A percentile compares a stretch with the other conserved stretches of the same genome.
Evolutionary conservation across 2,113 vertebrate genomes (phyloP).

Genomic region (Epinephelus fuscoguttatus): DNA sequence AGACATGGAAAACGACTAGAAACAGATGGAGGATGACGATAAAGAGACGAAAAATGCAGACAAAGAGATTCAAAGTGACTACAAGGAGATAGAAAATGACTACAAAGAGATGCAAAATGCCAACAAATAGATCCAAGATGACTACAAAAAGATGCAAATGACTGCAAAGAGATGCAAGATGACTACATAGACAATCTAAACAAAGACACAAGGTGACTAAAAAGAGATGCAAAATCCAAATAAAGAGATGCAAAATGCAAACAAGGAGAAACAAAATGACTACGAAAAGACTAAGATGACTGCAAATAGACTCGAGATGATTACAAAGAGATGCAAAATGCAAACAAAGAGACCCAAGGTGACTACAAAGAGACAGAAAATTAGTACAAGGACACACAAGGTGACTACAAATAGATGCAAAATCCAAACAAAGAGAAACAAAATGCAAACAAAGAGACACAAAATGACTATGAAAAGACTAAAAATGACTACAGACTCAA

Average conservation of each 20-base stretch:
- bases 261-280: no score
- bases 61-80: no score
- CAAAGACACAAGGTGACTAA: no score
- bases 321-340: no score
- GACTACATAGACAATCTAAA: no score
- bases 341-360: no score
- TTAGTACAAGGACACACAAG: neutral
- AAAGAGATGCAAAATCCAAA: no score
- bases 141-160: neutral
- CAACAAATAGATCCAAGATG: neutral
- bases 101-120: neutral
- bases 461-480: no score
- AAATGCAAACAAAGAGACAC: neutral
- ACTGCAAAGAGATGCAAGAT: neutral
- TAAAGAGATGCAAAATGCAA: no score
- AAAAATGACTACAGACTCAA: no score
- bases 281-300: neutral
- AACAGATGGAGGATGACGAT: neutral
- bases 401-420: neutral
- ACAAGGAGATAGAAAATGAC: neutral
- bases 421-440: neutral
- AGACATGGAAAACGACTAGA: neutral
- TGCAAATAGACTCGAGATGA: no score
- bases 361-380: neutral
- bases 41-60: neutral